phyloP scores from a whole-genome alignment of 2,797 vertebrate species.

The Xenops minutus region DNA sequence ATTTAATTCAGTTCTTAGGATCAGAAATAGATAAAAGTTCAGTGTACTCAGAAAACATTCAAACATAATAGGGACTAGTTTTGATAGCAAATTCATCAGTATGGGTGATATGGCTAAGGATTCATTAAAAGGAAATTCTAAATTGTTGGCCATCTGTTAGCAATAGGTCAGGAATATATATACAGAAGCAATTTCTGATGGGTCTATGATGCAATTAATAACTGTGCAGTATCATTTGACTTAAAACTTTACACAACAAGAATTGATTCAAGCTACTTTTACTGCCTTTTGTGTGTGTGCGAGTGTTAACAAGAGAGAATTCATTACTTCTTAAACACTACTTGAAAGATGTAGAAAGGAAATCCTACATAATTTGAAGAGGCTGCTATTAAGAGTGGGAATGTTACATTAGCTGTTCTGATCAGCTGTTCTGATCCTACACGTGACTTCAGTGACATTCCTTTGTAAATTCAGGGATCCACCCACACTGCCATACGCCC shows the following conservation, averaged over 20 bases:
- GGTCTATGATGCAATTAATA: neutral
- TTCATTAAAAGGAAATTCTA: neutral
- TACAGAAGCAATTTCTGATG: neutral
- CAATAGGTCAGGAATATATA: neutral
- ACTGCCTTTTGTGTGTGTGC: no score
- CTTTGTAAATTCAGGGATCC: neutral
- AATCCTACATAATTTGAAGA: neutral
- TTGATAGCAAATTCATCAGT: neutral
- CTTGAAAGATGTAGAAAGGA: neutral
- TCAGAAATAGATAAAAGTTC: neutral
- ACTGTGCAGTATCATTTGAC: neutral
- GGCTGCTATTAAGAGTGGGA: neutral
- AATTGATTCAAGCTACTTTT: neutral
- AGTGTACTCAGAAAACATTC: neutral
- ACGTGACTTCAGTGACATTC: neutral
- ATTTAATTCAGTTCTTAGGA: neutral
- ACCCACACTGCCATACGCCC: neutral
- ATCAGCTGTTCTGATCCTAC: neutral
- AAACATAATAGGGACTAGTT: neutral
- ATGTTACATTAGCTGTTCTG: neutral
- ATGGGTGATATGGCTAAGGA: neutral
- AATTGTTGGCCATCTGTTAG: neutral
- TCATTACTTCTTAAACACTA: neutral
- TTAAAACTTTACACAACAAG: neutral
- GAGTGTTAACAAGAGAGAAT: neutral